Evolutionary conservation across 1,140 invertebrate species (phyloP), one percentile per base, ranked within the genome.

Genomic region (Macrosteles quadrilineatus): DNA sequence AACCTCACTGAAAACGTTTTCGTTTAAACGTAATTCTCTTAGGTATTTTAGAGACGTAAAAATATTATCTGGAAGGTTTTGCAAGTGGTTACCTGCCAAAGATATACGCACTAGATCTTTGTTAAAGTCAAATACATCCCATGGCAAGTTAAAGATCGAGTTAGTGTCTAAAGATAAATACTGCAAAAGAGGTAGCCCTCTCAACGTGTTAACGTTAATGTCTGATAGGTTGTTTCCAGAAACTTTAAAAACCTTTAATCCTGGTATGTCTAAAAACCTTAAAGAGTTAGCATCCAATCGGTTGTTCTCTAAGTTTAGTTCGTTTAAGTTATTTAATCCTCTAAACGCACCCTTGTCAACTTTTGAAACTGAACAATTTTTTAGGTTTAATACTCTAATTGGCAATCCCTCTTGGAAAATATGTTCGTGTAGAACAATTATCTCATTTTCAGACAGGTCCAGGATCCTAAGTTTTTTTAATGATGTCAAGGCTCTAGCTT

Each of bases 221-320:
- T 87, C 82, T 25, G 85, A 89, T 27, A 81, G 69, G 78, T 94
- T 92, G 77, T 95, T 95, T 59, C 86, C 82, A 1, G 90, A 90
- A 4, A 92, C 78, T 70, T 87, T 85, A 23, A 96, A 81, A 0
- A 87, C 86, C 67, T 89, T 85, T 69, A 94, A 81, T 29, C 88
- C 89, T 1, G 88, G 87, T 47, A 94, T 87, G 73, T 90, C 87
- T 17, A 94, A 80, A 70, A 86, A 85, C 19, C 85, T 78, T 23
- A 93, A 81, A 53, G 91, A 89, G 9, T 81, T 78, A 0, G 87
- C 84, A 57, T 84, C 87, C 30, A 97, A 79, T 27, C 86, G 84
- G 80, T 97, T 97, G 30, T 87, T 81, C 55, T 88, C 86, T 23
- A 93, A 74, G 76, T 92, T 90, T 0, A 94, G 77, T 64, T 91